These are phyloP conservation scores for Ormyrus nitidulus DNA, from an alignment of 2,888 invertebrate species.

Conservation along the genomic window DNA sequence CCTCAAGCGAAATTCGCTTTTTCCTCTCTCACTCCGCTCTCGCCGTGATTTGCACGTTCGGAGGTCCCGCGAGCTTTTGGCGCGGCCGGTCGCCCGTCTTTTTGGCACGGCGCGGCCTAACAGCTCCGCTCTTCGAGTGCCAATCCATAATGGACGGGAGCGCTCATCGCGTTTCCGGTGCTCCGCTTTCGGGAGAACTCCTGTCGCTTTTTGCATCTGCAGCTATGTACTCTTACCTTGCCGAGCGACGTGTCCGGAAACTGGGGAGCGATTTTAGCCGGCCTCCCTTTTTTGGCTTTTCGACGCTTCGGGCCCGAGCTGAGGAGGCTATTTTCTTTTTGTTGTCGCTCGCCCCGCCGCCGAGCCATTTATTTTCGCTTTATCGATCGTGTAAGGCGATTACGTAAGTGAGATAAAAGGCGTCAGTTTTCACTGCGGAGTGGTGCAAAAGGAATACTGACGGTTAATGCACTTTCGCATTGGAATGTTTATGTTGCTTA, in stretches of 20 bases:
- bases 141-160: conserved; percentile 56
- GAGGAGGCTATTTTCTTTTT: neutral
- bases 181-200: conserved; percentile 12
- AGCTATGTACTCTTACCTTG: neutral
- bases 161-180: conserved; percentile 44
- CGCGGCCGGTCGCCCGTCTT: neutral
- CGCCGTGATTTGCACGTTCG: neutral
- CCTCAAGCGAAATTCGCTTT: neutral
- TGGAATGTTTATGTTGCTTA: too few relatives aligned
- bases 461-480: too few relatives aligned
- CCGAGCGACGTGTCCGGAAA: conserved; percentile 22
- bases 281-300: neutral
- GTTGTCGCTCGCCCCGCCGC: neutral
- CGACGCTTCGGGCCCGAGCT: neutral
- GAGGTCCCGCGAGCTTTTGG: neutral
- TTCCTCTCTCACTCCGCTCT: neutral
- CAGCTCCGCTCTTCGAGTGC: conserved; percentile 30
- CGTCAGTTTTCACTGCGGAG: too few relatives aligned
- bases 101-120: conserved; percentile 1
- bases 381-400: conserved; percentile 19
- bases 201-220: conserved; percentile 46
- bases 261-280: conserved; percentile 20
- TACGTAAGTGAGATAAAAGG: neutral
- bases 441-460: too few relatives aligned
- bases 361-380: conserved; percentile 10